These are phyloP conservation scores for Poecilobothrus nobilitatus DNA, from an alignment of 2,888 invertebrate genomes.

Conservation along the genomic window DNA sequence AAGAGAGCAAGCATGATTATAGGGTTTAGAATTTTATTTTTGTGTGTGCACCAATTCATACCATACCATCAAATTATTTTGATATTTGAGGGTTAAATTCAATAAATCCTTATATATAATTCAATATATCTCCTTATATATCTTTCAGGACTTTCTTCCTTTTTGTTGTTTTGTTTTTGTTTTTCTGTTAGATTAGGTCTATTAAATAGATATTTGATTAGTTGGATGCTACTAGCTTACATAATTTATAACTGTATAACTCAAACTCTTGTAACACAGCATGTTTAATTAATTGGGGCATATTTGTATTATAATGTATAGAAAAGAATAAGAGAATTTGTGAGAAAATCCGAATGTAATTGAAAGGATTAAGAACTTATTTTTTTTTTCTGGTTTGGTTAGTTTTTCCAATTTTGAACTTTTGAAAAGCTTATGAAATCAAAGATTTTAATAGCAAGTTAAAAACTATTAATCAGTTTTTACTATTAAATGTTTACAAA, in stretches of 20 bases:
- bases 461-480: no score
- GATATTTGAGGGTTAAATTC: background rate
- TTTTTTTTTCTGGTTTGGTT: background rate
- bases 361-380: background rate
- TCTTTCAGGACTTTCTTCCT: no score
- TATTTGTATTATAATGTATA: no score
- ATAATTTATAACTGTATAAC: background rate
- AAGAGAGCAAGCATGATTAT: no score
- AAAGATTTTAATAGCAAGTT: no score
- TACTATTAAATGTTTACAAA: no score
- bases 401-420: no score
- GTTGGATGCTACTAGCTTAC: background rate
- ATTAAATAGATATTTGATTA: background rate
- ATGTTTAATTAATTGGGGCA: background rate
- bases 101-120: no score
- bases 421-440: no score
- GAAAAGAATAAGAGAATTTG: background rate
- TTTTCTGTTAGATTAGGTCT: background rate
- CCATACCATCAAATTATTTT: background rate
- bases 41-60: background rate
- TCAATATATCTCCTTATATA: background rate
- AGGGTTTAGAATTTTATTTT: background rate
- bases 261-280: background rate
- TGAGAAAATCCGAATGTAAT: slow-evolving; percentile 1
- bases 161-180: no score